phyloP scores from a whole-genome alignment of 2,113 vertebrate genomes.

The Entelurus aequoreus region DNA sequence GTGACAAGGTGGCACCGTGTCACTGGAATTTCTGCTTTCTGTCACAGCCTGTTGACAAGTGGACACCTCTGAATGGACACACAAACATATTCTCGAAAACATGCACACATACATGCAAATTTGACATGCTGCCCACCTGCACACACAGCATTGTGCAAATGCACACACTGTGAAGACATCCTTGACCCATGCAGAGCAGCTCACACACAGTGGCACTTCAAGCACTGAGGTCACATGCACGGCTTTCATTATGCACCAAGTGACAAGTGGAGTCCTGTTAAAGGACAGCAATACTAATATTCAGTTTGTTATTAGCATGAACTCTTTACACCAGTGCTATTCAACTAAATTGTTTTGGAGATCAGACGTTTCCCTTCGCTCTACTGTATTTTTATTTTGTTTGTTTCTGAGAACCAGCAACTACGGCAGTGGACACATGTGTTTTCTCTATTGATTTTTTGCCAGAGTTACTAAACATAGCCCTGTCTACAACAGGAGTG shows the following conservation, averaged over 20 bases:
- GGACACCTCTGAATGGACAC: slow-evolving; percentile 47
- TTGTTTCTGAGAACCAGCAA: too few species aligned
- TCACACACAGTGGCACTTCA: slow-evolving; percentile 28
- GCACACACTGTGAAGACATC: background rate
- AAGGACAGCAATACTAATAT: slow-evolving; percentile 9
- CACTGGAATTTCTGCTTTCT: slow-evolving; percentile 54
- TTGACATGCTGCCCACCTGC: background rate
- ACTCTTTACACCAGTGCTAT: slow-evolving; percentile 5
- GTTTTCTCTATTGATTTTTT: too few species aligned
- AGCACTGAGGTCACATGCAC: slow-evolving; percentile 22
- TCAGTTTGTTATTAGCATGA: slow-evolving; percentile 12
- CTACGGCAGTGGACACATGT: too few species aligned
- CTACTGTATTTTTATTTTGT: too few species aligned
- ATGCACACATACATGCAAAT: background rate
- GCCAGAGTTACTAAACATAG: too few species aligned
- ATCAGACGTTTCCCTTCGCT: too few species aligned
- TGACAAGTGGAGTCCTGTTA: slow-evolving; percentile 16
- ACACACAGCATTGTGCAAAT: background rate
- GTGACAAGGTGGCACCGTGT: slow-evolving; percentile 56
- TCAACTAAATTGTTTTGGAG: too few species aligned
- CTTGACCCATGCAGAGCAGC: slow-evolving; percentile 13
- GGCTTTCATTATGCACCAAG: slow-evolving; percentile 22
- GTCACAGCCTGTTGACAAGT: slow-evolving; percentile 48
- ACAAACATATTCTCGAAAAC: background rate
- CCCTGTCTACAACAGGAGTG: too few species aligned